Evolutionary conservation across 2,888 invertebrate genomes (phyloP).

Genomic region (Amaurobius ferox): DNA sequence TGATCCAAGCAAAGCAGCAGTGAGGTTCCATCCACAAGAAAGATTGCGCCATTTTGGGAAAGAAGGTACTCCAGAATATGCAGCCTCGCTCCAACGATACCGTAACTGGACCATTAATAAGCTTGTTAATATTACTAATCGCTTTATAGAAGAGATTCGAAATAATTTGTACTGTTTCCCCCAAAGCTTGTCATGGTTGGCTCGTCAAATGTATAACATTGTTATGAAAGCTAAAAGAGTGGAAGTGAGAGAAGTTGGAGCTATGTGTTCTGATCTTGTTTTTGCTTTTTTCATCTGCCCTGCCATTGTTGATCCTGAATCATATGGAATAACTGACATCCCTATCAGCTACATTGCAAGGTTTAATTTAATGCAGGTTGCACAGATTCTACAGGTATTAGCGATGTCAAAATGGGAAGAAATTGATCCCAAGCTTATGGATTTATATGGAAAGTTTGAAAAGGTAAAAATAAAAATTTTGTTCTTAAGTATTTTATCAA

Average conservation of each 20-base stretch:
- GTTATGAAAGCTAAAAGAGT: slow-evolving; percentile 82
- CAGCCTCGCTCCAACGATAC: slow-evolving; percentile 86
- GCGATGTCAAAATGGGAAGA: slow-evolving; percentile 90
- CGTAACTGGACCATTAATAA: slow-evolving; percentile 87
- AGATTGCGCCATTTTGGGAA: slow-evolving; percentile 86
- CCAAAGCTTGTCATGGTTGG: slow-evolving; percentile 91
- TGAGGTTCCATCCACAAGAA: slow-evolving; percentile 80
- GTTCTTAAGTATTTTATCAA: no score
- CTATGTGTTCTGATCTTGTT: slow-evolving; percentile 93
- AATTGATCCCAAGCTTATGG: slow-evolving; percentile 84
- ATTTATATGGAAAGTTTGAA: slow-evolving; percentile 88
- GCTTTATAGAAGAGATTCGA: slow-evolving; percentile 88
- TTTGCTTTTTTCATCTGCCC: slow-evolving; percentile 96
- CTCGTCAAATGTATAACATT: slow-evolving; percentile 88
- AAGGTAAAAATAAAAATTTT: slow-evolving; percentile 78
- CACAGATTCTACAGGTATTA: slow-evolving; percentile 93
- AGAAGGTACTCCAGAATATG: slow-evolving; percentile 85
- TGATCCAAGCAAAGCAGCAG: slow-evolving; percentile 86
- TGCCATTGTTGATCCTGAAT: slow-evolving; percentile 96
- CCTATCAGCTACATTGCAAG: slow-evolving; percentile 90
- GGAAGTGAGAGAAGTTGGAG: slow-evolving; percentile 79
- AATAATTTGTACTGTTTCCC: slow-evolving; percentile 95
- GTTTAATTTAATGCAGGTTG: slow-evolving; percentile 86
- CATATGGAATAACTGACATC: slow-evolving; percentile 91
- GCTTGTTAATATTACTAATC: slow-evolving; percentile 86